Conservation (phyloP, 2,113 vertebrate genomes). For the Haemorhous mexicanus region DNA sequence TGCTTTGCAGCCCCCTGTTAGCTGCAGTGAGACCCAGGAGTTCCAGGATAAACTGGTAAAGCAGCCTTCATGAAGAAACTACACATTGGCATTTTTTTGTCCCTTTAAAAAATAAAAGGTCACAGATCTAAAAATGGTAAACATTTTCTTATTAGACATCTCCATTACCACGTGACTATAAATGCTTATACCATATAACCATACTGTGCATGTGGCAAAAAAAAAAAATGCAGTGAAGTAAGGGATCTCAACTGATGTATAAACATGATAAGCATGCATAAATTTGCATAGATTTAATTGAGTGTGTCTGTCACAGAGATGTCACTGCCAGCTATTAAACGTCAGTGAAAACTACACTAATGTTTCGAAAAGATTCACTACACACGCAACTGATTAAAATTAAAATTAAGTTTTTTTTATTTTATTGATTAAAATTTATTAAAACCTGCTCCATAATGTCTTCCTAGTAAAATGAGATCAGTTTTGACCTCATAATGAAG, state of each 20-base stretch:
- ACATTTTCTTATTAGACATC: neutral
- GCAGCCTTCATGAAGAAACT: neutral
- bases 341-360: neutral
- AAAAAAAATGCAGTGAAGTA: neutral
- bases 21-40: neutral
- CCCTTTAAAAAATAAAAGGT: neutral
- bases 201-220: neutral
- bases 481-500: neutral
- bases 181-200: neutral
- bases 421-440: neutral
- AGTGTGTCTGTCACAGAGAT: neutral
- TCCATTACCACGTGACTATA: neutral
- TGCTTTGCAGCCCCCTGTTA: constrained; percentile 13
- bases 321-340: constrained; percentile 17
- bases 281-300: constrained; percentile 48
- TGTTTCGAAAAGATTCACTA: neutral
- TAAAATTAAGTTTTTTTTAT: neutral
- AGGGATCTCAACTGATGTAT: constrained; percentile 4
- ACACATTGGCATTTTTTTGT: neutral
- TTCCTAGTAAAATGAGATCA: neutral
- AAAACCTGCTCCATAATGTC: neutral
- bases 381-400: neutral
- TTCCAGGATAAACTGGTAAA: neutral
- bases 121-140: neutral
- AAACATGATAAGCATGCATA: constrained; percentile 1